Evolutionary conservation across 2,888 invertebrate species (phyloP).

Genomic region (Platypus cylindrus): DNA sequence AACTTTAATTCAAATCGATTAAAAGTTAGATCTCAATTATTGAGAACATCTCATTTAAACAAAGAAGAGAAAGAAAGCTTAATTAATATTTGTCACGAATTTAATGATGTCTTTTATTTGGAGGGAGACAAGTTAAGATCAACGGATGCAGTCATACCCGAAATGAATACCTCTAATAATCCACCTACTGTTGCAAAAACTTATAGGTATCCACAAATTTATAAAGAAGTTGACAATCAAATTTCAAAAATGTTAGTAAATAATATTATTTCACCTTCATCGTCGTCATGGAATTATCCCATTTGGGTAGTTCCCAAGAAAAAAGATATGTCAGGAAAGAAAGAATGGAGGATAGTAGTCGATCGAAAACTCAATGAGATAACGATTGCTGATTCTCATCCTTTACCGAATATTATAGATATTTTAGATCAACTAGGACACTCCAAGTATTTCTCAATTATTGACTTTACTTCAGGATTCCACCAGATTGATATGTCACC

Average conservation of each 20-base stretch:
- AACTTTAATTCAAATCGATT: too few relatives aligned
- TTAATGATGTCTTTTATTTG: constrained; percentile 18
- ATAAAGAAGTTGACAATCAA: constrained; percentile 24
- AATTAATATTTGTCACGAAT: constrained; percentile 17
- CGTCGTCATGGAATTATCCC: constrained; percentile 19
- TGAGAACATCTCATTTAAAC: too few relatives aligned
- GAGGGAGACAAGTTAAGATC: constrained; percentile 17
- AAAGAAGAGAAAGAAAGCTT: too few relatives aligned
- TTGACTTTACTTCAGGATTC: constrained; percentile 3
- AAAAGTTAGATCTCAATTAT: too few relatives aligned
- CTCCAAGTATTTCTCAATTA: neutral
- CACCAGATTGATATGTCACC: constrained; percentile 6
- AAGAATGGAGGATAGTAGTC: constrained; percentile 8
- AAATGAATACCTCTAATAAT: constrained; percentile 9
- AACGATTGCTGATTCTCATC: constrained; percentile 3
- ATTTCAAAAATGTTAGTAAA: constrained; percentile 19
- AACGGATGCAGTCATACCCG: constrained; percentile 16
- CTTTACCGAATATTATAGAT: constrained; percentile 4
- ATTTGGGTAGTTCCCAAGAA: constrained; percentile 17
- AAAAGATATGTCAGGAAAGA: constrained; percentile 4
- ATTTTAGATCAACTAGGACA: constrained; percentile 6
- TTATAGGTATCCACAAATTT: constrained; percentile 22
- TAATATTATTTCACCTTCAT: constrained; percentile 20
- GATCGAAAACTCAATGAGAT: constrained; percentile 6
- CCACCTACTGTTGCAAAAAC: constrained; percentile 19